Conservation (phyloP, 2,797 vertebrate species). For the Fistularia tabacaria region DNA sequence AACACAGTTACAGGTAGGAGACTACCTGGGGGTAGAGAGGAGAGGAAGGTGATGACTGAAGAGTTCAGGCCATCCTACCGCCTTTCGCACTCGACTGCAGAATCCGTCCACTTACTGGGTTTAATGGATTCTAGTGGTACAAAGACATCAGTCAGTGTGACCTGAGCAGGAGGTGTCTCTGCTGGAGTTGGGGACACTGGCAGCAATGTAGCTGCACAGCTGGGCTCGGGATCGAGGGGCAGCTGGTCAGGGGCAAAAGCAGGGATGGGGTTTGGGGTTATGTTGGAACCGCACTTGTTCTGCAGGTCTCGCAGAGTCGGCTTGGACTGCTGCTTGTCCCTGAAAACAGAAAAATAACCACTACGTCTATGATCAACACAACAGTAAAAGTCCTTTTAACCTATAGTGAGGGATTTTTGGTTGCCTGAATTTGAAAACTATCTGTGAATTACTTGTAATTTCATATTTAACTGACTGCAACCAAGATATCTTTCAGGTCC, state of each 20-base stretch:
- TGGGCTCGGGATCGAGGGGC: conserved; percentile 44
- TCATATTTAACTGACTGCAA: no score
- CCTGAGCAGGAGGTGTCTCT: conserved; percentile 39
- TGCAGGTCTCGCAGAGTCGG: conserved; percentile 93
- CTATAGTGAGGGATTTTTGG: no score
- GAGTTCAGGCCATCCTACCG: no score
- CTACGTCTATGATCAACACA: not conserved
- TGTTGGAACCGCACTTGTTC: conserved; percentile 73
- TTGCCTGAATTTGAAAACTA: no score
- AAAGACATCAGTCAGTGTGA: conserved; percentile 82
- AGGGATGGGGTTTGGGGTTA: conserved; percentile 50
- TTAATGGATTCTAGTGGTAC: conserved; percentile 96
- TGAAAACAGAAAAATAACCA: conserved; percentile 42
- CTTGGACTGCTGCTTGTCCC: conserved; percentile 90
- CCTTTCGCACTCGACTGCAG: no score
- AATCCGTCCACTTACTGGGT: conserved; percentile 80
- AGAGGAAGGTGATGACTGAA: not conserved
- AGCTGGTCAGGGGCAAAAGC: conserved; percentile 53
- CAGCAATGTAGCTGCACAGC: conserved; percentile 50
- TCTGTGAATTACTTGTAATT: not conserved
- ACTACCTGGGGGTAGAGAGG: conserved; percentile 75
- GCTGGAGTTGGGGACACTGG: conserved; percentile 46
- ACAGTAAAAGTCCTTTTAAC: no score
- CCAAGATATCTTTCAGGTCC: no score
- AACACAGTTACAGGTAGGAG: conserved; percentile 93